Evolutionary conservation across 2,113 vertebrate species (phyloP).

Genomic region (Microcebus jonahi): DNA sequence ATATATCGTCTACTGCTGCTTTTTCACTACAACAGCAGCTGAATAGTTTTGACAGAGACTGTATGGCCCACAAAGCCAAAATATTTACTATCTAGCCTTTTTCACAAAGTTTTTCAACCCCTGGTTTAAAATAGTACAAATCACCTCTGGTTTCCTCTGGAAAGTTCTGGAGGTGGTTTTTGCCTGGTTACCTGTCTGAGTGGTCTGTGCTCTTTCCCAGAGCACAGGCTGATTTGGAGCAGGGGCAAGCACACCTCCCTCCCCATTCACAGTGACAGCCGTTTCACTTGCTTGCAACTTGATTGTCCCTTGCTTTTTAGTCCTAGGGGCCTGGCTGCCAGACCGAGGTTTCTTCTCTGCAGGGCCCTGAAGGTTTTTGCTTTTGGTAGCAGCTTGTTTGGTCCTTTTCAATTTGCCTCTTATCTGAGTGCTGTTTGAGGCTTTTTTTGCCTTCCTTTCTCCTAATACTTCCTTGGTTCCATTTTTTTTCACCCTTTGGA

Average conservation of each 20-base stretch:
- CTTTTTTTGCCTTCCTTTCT: conserved; percentile 61
- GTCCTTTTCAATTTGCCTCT: conserved; percentile 69
- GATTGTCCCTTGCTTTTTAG: conserved; percentile 5
- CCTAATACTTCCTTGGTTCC: conserved; percentile 55
- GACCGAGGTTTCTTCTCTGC: conserved; percentile 45
- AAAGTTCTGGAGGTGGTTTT: neutral
- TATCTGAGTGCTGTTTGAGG: conserved; percentile 40
- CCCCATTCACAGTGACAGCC: conserved; percentile 2
- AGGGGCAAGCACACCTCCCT: conserved; percentile 9
- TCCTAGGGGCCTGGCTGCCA: neutral
- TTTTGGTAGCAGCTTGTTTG: conserved; percentile 62
- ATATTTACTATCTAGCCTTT: neutral
- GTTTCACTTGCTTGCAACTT: conserved; percentile 46
- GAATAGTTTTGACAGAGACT: neutral
- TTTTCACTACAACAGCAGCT: neutral
- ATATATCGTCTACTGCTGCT: neutral
- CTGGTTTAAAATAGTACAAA: neutral
- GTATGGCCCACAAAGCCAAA: neutral
- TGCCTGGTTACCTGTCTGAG: conserved; percentile 78
- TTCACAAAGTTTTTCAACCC: neutral
- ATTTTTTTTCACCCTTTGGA: conserved; percentile 85
- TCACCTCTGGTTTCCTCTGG: neutral
- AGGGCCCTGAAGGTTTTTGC: conserved; percentile 49
- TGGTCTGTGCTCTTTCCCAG: conserved; percentile 42
- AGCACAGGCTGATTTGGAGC: neutral